phyloP scores from a whole-genome alignment of 2,113 vertebrate genomes.

The Numida meleagris region DNA sequence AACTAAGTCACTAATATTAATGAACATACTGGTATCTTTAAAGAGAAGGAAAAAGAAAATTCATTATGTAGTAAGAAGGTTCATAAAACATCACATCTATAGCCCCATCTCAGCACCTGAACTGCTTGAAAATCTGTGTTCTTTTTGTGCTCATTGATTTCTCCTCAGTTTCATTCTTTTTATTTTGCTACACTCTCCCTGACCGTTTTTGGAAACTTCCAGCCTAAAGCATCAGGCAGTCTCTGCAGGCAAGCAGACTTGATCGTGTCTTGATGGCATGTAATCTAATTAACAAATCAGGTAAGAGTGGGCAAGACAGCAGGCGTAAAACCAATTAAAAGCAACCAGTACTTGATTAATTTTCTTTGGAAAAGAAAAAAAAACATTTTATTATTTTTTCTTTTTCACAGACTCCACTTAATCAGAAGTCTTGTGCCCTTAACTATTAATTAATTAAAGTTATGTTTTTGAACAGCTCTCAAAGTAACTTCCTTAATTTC shows the following conservation, averaged over 20 bases:
- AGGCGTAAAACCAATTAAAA: slow-evolving; percentile 36
- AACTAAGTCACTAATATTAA: not conserved
- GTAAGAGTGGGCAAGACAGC: not conserved
- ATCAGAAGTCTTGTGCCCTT: not conserved
- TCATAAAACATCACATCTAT: not conserved
- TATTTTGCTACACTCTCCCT: not conserved
- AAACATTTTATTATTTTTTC: not conserved
- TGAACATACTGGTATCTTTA: not conserved
- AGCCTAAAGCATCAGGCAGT: not conserved
- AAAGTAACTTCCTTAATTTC: not conserved
- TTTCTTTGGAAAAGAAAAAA: slow-evolving; percentile 21
- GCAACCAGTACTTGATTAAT: slow-evolving; percentile 14
- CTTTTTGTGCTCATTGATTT: not conserved
- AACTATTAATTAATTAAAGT: not conserved
- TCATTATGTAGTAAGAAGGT: not conserved
- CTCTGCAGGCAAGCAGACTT: not conserved
- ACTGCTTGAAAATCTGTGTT: not conserved
- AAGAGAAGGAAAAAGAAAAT: not conserved
- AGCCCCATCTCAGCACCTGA: not conserved
- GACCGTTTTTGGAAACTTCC: not conserved
- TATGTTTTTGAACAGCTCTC: not conserved
- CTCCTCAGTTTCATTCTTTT: not conserved
- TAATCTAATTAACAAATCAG: slow-evolving; percentile 38
- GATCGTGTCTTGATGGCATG: not conserved
- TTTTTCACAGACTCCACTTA: not conserved